These are phyloP conservation scores for Macrophya alboannulata DNA, from an alignment of 2,888 invertebrate genomes.

Conservation along the genomic window DNA sequence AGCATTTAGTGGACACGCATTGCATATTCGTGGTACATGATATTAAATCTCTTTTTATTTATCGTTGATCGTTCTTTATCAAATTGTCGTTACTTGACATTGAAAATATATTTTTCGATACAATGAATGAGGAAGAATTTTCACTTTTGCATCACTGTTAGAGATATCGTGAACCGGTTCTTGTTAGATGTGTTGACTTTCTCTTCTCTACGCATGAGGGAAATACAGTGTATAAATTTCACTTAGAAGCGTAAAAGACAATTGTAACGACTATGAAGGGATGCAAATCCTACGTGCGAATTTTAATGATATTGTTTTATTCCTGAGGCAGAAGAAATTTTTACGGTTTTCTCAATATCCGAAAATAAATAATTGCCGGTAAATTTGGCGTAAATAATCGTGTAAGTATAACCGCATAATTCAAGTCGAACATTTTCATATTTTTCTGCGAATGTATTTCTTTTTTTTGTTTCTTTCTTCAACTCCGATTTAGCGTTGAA, in stretches of 20 bases:
- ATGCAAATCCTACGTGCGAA: background rate
- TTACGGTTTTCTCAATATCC: background rate
- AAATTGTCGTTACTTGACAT: background rate
- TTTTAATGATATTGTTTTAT: background rate
- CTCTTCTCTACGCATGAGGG: background rate
- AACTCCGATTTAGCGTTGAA: background rate
- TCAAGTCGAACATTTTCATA: background rate
- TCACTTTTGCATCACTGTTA: background rate
- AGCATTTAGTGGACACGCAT: background rate
- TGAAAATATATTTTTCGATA: background rate
- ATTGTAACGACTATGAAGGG: background rate
- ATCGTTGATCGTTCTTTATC: background rate
- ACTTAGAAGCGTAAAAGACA: background rate
- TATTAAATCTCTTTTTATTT: background rate
- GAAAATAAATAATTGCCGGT: background rate
- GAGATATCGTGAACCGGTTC: background rate
- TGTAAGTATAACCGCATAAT: too few species aligned
- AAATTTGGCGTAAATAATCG: background rate
- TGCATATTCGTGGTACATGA: background rate
- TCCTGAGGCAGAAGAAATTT: background rate
- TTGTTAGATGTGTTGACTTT: background rate
- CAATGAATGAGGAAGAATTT: background rate
- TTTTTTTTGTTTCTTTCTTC: too few species aligned
- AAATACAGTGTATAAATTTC: background rate
- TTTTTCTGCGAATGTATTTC: too few species aligned